Conservation (phyloP, 2,888 invertebrate species). For the Hyposoter didymator region DNA sequence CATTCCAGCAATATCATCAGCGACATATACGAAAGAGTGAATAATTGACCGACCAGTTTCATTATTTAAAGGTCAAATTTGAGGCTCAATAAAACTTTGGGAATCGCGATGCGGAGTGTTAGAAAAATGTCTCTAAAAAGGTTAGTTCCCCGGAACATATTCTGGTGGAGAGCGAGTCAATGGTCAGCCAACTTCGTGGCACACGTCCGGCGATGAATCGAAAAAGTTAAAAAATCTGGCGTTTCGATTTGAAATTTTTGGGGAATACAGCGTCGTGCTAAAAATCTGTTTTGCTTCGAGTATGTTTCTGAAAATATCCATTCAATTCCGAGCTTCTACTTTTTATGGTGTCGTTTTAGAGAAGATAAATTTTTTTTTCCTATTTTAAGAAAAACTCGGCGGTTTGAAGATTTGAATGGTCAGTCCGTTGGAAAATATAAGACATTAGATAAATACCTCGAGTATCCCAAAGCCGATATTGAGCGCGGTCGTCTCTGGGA, state of each 20-base stretch:
- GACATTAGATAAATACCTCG: slow-evolving; percentile 83
- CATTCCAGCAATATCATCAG: slow-evolving; percentile 21
- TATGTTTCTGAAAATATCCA: not conserved
- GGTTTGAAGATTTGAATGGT: slow-evolving; percentile 70
- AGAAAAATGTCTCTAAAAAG: not conserved
- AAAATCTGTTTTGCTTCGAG: not conserved
- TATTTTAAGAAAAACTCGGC: slow-evolving; percentile 28
- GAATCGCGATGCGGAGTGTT: not conserved
- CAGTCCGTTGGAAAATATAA: slow-evolving; percentile 81
- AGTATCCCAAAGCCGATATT: slow-evolving; percentile 84
- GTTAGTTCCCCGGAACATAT: slow-evolving; percentile 17
- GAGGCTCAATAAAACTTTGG: not conserved
- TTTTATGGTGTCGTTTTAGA: not conserved
- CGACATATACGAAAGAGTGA: slow-evolving; percentile 24
- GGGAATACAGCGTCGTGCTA: not conserved
- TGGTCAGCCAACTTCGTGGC: slow-evolving; percentile 42
- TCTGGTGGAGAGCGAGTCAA: not conserved
- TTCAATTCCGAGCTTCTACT: not conserved
- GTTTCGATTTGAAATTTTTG: not conserved
- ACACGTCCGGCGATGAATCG: not conserved
- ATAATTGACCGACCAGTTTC: slow-evolving; percentile 24
- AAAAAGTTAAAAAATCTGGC: not conserved
- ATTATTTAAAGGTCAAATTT: slow-evolving; percentile 21
- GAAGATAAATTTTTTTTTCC: slow-evolving; percentile 3
- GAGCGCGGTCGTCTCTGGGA: slow-evolving; percentile 78